Evolutionary conservation across 2,113 vertebrate species (phyloP).

Genomic region (Lipotes vexillifer): DNA sequence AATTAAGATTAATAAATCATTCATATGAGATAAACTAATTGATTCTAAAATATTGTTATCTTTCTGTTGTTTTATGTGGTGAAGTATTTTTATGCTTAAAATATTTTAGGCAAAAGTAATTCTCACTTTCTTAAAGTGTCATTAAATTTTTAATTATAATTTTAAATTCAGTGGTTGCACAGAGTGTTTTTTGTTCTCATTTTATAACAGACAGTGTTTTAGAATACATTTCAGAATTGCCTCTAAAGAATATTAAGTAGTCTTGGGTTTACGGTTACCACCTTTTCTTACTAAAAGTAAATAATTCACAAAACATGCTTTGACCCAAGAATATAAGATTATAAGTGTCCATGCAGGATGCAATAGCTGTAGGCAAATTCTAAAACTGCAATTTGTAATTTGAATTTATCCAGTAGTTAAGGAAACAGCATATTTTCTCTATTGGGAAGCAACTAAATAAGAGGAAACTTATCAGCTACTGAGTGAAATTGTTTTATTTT

Average conservation of each 20-base stretch:
- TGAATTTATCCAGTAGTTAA: not conserved
- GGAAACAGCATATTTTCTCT: not conserved
- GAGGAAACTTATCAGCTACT: not conserved
- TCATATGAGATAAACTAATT: not conserved
- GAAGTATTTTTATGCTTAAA: not conserved
- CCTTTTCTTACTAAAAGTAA: not conserved
- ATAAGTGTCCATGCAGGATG: not conserved
- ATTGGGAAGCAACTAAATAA: not conserved
- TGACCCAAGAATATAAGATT: not conserved
- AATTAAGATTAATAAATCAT: not conserved
- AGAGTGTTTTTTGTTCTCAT: not conserved
- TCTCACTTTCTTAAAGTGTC: not conserved
- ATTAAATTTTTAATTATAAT: constrained; percentile 3
- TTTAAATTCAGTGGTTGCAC: not conserved
- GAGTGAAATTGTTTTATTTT: constrained; percentile 1
- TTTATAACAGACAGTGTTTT: not conserved
- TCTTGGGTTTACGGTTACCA: not conserved
- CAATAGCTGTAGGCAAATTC: not conserved
- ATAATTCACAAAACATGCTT: not conserved
- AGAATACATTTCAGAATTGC: not conserved
- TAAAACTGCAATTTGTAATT: not conserved
- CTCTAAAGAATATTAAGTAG: not conserved
- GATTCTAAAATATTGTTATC: not conserved
- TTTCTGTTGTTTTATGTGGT: not conserved
- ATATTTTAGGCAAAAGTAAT: not conserved